Percentiles rank a stretch among this genome's conserved stretches.
Evolutionary conservation across 2,113 vertebrate genomes (phyloP).

Genomic region (Nanorana parkeri): DNA sequence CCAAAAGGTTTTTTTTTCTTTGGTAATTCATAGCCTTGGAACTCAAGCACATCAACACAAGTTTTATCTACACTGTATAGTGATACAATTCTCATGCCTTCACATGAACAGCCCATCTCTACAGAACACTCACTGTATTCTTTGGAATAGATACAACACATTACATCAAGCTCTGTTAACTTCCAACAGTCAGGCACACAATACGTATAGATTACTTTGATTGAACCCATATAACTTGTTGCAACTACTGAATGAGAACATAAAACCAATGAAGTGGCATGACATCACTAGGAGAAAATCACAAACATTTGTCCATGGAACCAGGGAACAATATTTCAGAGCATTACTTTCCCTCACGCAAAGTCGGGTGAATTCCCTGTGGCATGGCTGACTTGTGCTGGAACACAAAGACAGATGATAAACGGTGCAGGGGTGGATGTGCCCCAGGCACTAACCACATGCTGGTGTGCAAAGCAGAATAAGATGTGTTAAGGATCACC

Average conservation of each 20-base stretch:
- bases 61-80: too few species aligned
- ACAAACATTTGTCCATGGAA: conserved; percentile 45
- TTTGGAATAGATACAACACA: conserved; percentile 44
- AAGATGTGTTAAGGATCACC: conserved; percentile 9
- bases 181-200: conserved; percentile 33
- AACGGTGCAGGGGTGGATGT: conserved; percentile 23
- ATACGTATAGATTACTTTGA: conserved; percentile 47
- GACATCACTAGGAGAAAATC: conserved; percentile 50
- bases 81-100: background rate
- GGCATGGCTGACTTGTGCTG: conserved; percentile 19
- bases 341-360: conserved; percentile 45
- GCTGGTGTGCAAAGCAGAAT: background rate
- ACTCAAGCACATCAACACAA: too few species aligned
- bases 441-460: conserved; percentile 9
- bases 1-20: too few species aligned
- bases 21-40: too few species aligned
- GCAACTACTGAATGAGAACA: conserved; percentile 47
- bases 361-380: conserved; percentile 35
- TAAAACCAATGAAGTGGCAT: conserved; percentile 45
- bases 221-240: conserved; percentile 33
- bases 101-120: background rate
- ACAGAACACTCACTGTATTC: conserved; percentile 17
- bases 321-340: conserved; percentile 39
- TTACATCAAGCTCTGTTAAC: conserved; percentile 35
- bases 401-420: conserved; percentile 49